Evolutionary conservation across 2,113 vertebrate species (phyloP).

Genomic region (Rhabdornis inornatus): DNA sequence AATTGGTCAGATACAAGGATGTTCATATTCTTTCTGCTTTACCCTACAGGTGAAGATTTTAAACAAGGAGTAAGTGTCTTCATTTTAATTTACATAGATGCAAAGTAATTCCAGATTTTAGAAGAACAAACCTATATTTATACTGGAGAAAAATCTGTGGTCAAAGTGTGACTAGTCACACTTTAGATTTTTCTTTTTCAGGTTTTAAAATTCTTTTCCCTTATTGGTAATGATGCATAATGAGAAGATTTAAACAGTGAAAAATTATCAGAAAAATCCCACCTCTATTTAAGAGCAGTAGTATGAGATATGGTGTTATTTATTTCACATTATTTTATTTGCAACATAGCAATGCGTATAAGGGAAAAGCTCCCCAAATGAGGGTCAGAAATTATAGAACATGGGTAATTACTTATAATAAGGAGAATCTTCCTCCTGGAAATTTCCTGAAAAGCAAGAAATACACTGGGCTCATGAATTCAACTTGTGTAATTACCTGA

Average conservation of each 20-base stretch:
- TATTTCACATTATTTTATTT: background rate
- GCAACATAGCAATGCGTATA: background rate
- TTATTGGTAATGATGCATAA: background rate
- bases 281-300: background rate
- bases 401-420: background rate
- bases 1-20: background rate
- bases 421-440: background rate
- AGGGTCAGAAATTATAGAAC: background rate
- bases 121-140: background rate
- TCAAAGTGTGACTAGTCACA: background rate
- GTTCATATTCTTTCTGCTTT: background rate
- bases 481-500: background rate
- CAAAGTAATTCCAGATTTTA: background rate
- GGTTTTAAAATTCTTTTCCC: background rate
- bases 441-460: background rate
- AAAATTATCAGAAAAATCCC: background rate
- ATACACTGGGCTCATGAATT: background rate
- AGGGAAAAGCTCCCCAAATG: background rate
- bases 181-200: background rate
- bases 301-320: background rate
- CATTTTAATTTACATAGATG: background rate
- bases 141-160: background rate
- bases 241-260: background rate
- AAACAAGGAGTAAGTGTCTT: background rate
- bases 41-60: background rate